These are phyloP conservation scores for Agapornis canus DNA, from an alignment of 2,797 vertebrate genomes.

Conservation along the genomic window DNA sequence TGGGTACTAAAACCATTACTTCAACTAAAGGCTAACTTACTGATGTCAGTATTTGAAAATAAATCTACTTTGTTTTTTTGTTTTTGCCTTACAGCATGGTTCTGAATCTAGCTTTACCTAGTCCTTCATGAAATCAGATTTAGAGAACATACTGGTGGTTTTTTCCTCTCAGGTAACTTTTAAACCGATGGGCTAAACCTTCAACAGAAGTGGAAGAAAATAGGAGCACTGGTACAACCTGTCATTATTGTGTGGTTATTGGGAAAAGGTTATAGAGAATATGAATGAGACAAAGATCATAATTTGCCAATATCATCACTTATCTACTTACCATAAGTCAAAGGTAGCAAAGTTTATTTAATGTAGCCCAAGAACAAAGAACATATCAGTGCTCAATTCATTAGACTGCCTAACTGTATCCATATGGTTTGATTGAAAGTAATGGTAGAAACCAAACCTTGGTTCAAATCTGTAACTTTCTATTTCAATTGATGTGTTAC, in stretches of 20 bases:
- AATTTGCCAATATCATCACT: neutral
- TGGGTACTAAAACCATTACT: neutral
- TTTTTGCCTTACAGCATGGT: neutral
- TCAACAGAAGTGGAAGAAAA: neutral
- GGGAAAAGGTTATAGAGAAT: neutral
- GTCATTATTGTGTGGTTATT: neutral
- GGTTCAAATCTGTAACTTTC: neutral
- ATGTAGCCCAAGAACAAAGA: neutral
- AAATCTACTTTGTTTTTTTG: neutral
- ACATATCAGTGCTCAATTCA: neutral
- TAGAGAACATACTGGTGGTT: neutral
- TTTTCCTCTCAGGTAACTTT: neutral
- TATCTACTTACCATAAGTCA: neutral
- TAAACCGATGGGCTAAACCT: neutral
- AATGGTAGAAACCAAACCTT: neutral
- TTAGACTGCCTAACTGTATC: neutral
- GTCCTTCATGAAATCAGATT: neutral
- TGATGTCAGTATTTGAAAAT: neutral
- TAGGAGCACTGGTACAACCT: neutral
- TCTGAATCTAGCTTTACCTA: neutral
- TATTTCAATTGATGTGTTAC: neutral
- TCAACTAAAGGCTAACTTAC: neutral
- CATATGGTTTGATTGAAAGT: neutral
- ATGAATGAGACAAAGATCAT: neutral
- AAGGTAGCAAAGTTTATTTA: neutral